Conservation (phyloP, 2,113 vertebrate genomes). For the Sceloporus tristichus region DNA sequence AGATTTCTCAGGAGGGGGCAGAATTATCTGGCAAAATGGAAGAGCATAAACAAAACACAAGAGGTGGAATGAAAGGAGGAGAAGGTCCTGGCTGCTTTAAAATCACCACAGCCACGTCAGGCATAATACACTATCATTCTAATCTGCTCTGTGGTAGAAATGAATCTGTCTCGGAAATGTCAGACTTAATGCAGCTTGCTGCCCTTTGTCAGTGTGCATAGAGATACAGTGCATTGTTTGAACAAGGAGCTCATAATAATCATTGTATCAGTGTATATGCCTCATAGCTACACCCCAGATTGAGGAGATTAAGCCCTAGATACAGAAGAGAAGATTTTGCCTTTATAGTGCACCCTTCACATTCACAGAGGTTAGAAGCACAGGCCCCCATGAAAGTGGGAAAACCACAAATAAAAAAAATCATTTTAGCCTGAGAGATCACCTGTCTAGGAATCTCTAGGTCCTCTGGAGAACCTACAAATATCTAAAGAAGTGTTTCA, state of each 20-base stretch:
- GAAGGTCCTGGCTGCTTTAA: slow-evolving; percentile 2
- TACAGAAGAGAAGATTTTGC: neutral
- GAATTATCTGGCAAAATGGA: slow-evolving; percentile 30
- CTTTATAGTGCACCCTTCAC: neutral
- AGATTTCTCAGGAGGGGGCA: slow-evolving; percentile 14
- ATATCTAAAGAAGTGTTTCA: too few species aligned
- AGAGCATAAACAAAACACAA: slow-evolving; percentile 15
- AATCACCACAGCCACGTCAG: neutral
- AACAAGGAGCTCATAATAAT: too few species aligned
- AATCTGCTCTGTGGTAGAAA: slow-evolving; percentile 1
- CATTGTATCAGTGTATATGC: too few species aligned
- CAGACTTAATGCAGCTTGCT: neutral
- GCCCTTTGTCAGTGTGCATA: neutral
- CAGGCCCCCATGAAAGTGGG: too few species aligned
- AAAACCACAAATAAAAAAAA: too few species aligned
- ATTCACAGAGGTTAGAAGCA: too few species aligned
- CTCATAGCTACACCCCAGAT: too few species aligned
- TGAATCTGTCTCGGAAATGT: neutral
- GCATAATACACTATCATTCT: slow-evolving; percentile 6
- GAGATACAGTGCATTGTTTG: too few species aligned
- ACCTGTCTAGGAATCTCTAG: too few species aligned
- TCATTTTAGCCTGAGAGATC: too few species aligned
- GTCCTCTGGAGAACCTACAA: too few species aligned
- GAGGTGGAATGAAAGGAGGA: neutral
- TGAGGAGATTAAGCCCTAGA: too few species aligned